A percentile compares a stretch with the other conserved stretches of the same genome.
Conservation (phyloP, 2,113 vertebrate genomes). For the Rhinopomastus cyanomelas region DNA sequence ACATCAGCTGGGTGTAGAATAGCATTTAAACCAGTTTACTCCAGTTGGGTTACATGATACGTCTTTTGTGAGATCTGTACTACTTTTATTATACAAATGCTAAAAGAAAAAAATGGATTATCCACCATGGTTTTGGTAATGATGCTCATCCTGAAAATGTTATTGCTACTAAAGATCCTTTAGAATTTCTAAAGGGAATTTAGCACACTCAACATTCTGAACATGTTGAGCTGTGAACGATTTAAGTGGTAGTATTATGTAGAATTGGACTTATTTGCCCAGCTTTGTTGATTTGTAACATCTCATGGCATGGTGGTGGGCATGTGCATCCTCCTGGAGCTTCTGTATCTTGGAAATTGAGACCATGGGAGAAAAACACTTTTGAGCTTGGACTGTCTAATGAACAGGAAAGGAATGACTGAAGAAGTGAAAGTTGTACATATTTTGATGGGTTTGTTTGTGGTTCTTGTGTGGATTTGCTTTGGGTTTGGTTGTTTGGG, state of each 20-base stretch:
- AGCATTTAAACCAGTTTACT: neutral
- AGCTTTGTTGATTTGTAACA: neutral
- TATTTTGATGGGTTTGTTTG: neutral
- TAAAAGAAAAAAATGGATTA: neutral
- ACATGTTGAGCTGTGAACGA: neutral
- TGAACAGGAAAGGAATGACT: neutral
- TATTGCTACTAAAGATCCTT: neutral
- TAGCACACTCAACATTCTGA: no score
- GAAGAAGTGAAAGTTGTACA: neutral
- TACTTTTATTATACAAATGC: neutral
- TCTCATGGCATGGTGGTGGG: neutral
- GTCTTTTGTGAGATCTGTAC: neutral
- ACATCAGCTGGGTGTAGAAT: neutral
- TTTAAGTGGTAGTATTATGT: neutral
- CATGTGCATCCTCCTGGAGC: neutral
- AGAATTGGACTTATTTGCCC: neutral
- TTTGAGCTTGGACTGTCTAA: neutral
- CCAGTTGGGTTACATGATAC: neutral
- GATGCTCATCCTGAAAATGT: neutral
- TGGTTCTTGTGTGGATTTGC: no score
- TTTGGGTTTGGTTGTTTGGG: no score
- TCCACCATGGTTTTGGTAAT: neutral
- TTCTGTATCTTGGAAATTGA: neutral
- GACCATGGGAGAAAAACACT: neutral
- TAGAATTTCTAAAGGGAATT: no score